A percentile compares a stretch with the other conserved stretches of the same genome.
phyloP scores from a whole-genome alignment of 1,140 invertebrate genomes.

The Thalassaphorura encarpata region DNA sequence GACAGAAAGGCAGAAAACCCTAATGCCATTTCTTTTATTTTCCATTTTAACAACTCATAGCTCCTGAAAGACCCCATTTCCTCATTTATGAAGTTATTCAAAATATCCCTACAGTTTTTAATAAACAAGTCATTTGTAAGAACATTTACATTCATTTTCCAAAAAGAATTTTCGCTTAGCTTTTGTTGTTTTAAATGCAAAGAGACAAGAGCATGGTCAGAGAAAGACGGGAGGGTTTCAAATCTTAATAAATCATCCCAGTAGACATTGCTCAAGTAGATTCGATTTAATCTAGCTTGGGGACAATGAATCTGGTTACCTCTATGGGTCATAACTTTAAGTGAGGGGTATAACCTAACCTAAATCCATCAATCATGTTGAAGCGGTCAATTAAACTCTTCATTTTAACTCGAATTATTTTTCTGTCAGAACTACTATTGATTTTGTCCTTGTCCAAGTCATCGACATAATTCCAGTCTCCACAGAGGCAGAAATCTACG shows the following conservation, averaged over 20 bases:
- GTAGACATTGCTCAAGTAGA: not conserved
- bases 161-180: not conserved
- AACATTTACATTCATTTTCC: not conserved
- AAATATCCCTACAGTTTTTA: not conserved
- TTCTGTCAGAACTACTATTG: not conserved
- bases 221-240: not conserved
- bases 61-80: not conserved
- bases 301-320: not conserved
- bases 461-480: constrained; percentile 3
- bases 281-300: not conserved
- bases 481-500: no score
- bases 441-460: not conserved
- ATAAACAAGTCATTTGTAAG: not conserved
- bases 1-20: no score
- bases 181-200: not conserved
- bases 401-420: not conserved
- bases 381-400: no score
- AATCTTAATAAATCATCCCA: not conserved
- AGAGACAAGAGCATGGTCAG: not conserved
- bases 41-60: not conserved
- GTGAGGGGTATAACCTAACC: not conserved
- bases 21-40: no score
- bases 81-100: not conserved
- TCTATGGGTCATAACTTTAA: not conserved
- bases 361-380: not conserved